phyloP scores from a whole-genome alignment of 2,797 vertebrate genomes.

The Ataeniobius toweri region DNA sequence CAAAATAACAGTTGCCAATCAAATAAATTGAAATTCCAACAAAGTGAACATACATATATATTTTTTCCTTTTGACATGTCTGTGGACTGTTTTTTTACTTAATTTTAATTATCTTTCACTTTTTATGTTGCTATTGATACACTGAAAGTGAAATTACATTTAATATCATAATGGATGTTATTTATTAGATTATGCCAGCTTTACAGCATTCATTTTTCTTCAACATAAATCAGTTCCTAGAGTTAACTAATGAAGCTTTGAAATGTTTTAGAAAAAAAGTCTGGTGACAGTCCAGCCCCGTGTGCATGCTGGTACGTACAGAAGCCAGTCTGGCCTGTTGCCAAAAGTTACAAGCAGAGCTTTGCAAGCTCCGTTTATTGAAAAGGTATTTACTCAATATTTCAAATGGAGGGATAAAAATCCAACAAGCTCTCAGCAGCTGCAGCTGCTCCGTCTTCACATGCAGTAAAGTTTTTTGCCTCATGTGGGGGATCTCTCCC shows the following conservation, averaged over 20 bases:
- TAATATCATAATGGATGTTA: constrained; percentile 10
- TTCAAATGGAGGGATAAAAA: constrained; percentile 33
- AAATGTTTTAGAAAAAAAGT: background rate
- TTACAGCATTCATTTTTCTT: background rate
- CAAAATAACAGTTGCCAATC: too few species aligned
- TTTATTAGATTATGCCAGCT: background rate
- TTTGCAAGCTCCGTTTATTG: constrained; percentile 51
- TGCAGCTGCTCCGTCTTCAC: constrained; percentile 48
- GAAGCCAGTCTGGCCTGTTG: constrained; percentile 23
- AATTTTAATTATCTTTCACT: background rate
- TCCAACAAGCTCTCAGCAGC: constrained; percentile 45
- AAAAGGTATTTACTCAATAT: constrained; percentile 62
- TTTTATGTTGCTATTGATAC: background rate
- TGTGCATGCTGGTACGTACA: background rate
- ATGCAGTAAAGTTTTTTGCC: constrained; percentile 79
- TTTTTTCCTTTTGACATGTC: constrained; percentile 6
- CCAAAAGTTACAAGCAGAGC: constrained; percentile 38
- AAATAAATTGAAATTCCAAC: too few species aligned
- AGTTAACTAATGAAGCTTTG: background rate
- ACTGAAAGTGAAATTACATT: background rate
- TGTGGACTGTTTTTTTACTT: constrained; percentile 10
- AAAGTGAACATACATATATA: background rate
- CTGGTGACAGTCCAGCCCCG: constrained; percentile 5
- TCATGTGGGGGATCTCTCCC: constrained; percentile 80
- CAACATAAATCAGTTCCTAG: background rate